Evolutionary conservation across 2,797 vertebrate species (phyloP).

Genomic region (Rhinichthys osculus): DNA sequence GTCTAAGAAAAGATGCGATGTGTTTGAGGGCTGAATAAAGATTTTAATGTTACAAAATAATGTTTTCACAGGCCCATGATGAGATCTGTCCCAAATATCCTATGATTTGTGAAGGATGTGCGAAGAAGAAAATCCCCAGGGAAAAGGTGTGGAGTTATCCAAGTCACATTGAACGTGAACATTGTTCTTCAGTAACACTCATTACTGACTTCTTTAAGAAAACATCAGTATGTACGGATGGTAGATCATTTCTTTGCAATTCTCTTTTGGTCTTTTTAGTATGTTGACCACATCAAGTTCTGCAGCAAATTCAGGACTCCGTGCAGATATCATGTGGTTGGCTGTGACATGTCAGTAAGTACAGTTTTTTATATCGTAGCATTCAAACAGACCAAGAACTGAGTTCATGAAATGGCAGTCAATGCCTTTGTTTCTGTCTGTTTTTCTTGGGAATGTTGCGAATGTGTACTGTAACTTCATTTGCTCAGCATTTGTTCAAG

Average conservation of each 20-base stretch:
- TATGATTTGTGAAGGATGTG: conserved; percentile 92
- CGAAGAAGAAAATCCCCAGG: conserved; percentile 91
- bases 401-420: not conserved
- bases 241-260: conserved; percentile 56
- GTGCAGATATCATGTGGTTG: conserved; percentile 90
- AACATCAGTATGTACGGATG: not conserved
- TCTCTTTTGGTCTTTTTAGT: conserved; percentile 79
- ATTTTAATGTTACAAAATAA: not conserved
- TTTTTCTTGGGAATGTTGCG: not conserved
- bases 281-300: conserved; percentile 91
- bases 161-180: not conserved
- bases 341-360: conserved; percentile 92
- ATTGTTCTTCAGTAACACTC: not conserved
- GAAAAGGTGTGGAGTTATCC: conserved; percentile 81
- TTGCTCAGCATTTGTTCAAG: too few relatives aligned
- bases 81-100: conserved; percentile 94
- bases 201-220: not conserved
- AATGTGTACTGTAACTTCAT: too few relatives aligned
- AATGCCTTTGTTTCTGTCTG: not conserved
- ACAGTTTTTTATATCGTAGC: conserved; percentile 34
- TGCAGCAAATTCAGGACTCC: conserved; percentile 91
- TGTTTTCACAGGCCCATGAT: conserved; percentile 85
- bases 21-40: not conserved
- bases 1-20: not conserved
- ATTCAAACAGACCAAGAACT: not conserved